phyloP scores from a whole-genome alignment of 2,888 invertebrate species.

The Orthosia gothica region DNA sequence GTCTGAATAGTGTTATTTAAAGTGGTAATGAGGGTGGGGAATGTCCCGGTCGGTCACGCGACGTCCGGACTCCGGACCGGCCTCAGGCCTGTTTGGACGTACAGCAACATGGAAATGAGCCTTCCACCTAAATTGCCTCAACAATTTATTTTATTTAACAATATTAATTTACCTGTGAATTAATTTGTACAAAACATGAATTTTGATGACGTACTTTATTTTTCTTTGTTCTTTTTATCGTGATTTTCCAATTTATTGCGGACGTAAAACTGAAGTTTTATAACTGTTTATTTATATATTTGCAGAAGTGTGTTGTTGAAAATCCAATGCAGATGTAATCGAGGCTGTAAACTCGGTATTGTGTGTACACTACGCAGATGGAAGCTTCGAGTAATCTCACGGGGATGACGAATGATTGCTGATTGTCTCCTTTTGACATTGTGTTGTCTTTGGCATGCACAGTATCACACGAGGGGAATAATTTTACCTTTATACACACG shows the following conservation, averaged over 20 bases:
- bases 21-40: conserved; percentile 66
- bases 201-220: conserved; percentile 18
- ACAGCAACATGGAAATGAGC: conserved; percentile 65
- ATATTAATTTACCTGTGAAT: conserved; percentile 51
- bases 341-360: conserved; percentile 42
- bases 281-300: conserved; percentile 16
- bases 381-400: conserved; percentile 66
- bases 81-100: conserved; percentile 67
- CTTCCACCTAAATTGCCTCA: conserved; percentile 56
- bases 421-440: conserved; percentile 69
- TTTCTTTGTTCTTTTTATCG: background rate
- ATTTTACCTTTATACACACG: conserved; percentile 46
- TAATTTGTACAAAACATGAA: conserved; percentile 37
- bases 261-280: conserved; percentile 9
- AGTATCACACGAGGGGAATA: conserved; percentile 34
- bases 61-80: conserved; percentile 65
- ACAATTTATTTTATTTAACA: conserved; percentile 59
- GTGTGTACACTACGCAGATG: conserved; percentile 47
- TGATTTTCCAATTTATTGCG: background rate
- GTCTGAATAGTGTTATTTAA: conserved; percentile 68
- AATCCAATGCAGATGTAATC: conserved; percentile 39
- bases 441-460: conserved; percentile 57
- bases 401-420: conserved; percentile 69
- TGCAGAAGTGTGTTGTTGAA: conserved; percentile 19
- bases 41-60: conserved; percentile 71